Base-by-base conservation (phyloP, 2,113 vertebrate genomes). In the Thunnus thynnus region DNA sequence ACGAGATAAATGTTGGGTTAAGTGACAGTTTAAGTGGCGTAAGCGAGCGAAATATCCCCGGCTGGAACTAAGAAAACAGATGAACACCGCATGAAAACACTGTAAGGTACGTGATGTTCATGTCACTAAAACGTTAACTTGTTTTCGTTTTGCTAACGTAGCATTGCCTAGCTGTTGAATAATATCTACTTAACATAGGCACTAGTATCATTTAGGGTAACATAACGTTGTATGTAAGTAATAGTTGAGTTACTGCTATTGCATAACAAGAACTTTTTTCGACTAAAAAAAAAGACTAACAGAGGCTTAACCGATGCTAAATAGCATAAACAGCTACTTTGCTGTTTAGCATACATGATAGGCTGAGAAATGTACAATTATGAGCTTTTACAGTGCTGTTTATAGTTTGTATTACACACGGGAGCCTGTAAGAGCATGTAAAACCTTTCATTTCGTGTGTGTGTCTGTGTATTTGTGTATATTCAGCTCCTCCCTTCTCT, bases 51-150 rank as follows among this genome's bases (percentile, higher is more conserved):
- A 78, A 86, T n/a, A 72, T 78, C 73, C 69, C 9, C 13, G 2
- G 9, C 64, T 72, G 85, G 65, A 86, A 56, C 27, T 25, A 64
- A 57, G 56, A 63, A 82, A 67, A 18, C 61, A 66, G 48, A 79
- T 66, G 90, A 89, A 75, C 62, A 51, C 65, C 66, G 61, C 54
- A 70, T 81, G 48, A 69, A 85, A 74, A 51, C 74, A 63, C 65
- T 41, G 82, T 75, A 92, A 95, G 95, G 93, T 94, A 93, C 87
- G 91, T 84, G 72, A 82, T 89, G 92, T 88, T 60, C 88, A 82
- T 46, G 25, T 67, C 10, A 52, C 48, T 32, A 48, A 27, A 63
- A 84, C 41, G 36, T 47, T 41, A 71, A 63, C 54, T 27, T 78
- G 67, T 13, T 70, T 8, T 54, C 18, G 8, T 20, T 57, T 47